phyloP scores from a whole-genome alignment of 2,113 vertebrate species.

The Mystacornis crossleyi region DNA sequence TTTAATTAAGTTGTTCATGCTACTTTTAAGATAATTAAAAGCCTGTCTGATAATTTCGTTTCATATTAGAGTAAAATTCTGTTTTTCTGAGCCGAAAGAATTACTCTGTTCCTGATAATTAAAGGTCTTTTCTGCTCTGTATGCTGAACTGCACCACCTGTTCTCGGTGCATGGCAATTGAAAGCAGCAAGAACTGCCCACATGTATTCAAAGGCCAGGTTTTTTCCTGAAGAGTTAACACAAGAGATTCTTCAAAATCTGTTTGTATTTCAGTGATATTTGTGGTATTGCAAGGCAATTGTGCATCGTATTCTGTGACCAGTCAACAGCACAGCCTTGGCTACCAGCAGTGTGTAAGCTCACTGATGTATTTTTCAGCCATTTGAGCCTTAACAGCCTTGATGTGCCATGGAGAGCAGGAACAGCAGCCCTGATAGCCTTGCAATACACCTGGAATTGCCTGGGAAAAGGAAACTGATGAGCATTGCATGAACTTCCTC shows the following conservation, averaged over 20 bases:
- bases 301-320: accelerated
- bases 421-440: neutral
- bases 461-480: neutral
- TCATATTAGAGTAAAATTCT: neutral
- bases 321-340: neutral
- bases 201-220: accelerated
- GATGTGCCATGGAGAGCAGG: neutral
- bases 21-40: neutral
- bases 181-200: neutral
- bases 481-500: neutral
- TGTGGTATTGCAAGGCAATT: neutral
- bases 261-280: neutral
- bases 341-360: neutral
- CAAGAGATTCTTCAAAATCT: neutral
- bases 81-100: neutral
- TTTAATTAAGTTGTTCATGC: neutral
- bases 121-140: neutral
- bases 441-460: neutral
- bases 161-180: neutral
- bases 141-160: neutral
- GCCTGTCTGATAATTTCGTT: neutral
- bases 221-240: neutral
- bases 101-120: neutral
- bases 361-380: neutral
- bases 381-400: neutral